These are phyloP conservation scores for Xiphydria camelus DNA, from an alignment of 2,888 invertebrate species.

Conservation along the genomic window DNA sequence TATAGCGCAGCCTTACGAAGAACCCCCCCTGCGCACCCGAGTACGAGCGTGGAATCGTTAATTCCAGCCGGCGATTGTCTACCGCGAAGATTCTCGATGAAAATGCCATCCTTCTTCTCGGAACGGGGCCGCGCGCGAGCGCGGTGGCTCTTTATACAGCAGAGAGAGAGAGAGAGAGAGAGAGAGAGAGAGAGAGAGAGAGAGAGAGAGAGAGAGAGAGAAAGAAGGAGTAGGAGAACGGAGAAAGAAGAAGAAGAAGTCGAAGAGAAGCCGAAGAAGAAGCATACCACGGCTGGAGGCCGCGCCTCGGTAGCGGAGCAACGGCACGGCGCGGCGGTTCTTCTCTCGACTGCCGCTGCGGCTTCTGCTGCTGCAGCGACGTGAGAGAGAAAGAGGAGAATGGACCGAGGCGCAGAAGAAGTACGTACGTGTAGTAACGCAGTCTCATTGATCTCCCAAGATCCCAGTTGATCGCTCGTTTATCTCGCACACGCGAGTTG, in stretches of 20 bases:
- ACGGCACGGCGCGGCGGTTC: no score
- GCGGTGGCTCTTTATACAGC: no score
- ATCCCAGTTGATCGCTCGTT: conserved; percentile 18
- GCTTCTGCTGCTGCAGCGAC: no score
- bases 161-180: background rate
- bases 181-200: conserved; percentile 8
- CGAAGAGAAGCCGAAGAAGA: no score
- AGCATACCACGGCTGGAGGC: background rate
- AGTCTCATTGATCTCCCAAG: conserved; percentile 29
- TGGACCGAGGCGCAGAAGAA: conserved; percentile 27
- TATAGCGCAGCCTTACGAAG: no score
- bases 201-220: conserved; percentile 7
- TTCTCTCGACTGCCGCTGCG: no score
- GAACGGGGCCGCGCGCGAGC: conserved; percentile 32
- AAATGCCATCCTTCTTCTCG: conserved; percentile 34
- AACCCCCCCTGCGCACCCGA: no score
- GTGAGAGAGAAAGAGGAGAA: conserved; percentile 6
- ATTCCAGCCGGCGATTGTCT: no score
- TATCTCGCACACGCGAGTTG: conserved; percentile 24
- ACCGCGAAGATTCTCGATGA: conserved; percentile 28
- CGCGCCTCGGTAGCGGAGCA: no score
- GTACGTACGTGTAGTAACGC: conserved; percentile 38
- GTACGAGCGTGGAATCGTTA: no score
- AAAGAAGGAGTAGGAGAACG: conserved; percentile 5
- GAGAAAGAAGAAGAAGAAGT: conserved; percentile 1